phyloP scores from a whole-genome alignment of 92 coral and sea anemone genomes.

The Diadumene lineata region DNA sequence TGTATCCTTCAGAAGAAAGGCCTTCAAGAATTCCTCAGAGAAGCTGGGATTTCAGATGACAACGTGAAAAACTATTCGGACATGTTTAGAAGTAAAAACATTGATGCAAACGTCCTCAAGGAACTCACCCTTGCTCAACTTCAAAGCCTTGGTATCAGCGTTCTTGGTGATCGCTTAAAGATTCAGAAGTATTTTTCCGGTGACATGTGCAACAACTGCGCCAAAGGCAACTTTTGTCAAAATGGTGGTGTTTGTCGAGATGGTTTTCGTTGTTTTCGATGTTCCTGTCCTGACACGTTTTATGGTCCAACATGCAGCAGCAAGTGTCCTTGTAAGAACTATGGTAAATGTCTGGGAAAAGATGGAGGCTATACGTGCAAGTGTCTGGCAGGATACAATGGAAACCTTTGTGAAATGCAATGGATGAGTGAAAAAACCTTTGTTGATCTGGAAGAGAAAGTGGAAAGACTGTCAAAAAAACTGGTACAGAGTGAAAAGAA shows the following conservation, averaged over 20 bases:
- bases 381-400: constrained; percentile 53
- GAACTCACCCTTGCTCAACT: constrained; percentile 38
- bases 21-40: constrained; percentile 20
- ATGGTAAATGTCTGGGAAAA: constrained; percentile 40
- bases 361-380: constrained; percentile 45
- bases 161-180: constrained; percentile 49
- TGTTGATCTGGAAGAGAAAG: constrained; percentile 26
- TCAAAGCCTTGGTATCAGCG: constrained; percentile 39
- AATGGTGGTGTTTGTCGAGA: not conserved
- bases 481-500: constrained; percentile 25
- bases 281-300: constrained; percentile 16
- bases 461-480: not conserved
- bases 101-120: constrained; percentile 38
- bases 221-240: not conserved
- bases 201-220: constrained; percentile 12
- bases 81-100: constrained; percentile 26
- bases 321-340: constrained; percentile 60
- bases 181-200: constrained; percentile 33
- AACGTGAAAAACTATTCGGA: not conserved
- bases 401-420: constrained; percentile 38
- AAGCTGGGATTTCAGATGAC: constrained; percentile 33
- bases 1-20: not conserved
- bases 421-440: constrained; percentile 44
- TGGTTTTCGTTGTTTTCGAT: constrained; percentile 12
- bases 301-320: constrained; percentile 53